These are phyloP conservation scores for Helostoma temminkii DNA, from an alignment of 2,797 vertebrate species.

Conservation along the genomic window DNA sequence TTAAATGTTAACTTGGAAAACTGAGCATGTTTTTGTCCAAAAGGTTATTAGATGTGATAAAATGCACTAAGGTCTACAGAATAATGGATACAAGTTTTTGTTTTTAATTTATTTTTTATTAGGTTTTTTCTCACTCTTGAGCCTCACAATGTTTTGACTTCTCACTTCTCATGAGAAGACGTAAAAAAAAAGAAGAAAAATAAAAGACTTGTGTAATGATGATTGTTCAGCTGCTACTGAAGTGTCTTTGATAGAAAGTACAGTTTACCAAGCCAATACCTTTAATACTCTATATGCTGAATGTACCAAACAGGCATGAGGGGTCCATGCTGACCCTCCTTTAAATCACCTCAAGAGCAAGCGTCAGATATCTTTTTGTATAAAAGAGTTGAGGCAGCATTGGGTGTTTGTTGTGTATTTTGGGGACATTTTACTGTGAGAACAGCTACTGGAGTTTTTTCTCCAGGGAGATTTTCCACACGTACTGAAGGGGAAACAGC, in stretches of 20 bases:
- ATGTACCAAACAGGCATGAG: no score
- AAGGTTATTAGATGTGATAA: conserved; percentile 21
- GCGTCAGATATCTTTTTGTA: no score
- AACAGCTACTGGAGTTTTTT: no score
- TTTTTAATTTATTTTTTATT: not conserved
- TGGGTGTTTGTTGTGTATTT: no score
- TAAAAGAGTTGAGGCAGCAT: no score
- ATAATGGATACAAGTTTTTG: conserved; percentile 1
- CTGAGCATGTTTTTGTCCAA: conserved; percentile 25
- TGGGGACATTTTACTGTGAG: no score
- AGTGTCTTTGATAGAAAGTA: conserved; percentile 15
- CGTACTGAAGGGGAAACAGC: no score
- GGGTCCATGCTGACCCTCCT: no score
- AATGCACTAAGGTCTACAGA: conserved; percentile 11
- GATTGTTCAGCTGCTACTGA: conserved; percentile 19
- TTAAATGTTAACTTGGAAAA: conserved; percentile 28
- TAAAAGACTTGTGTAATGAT: not conserved
- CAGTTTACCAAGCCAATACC: no score
- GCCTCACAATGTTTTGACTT: not conserved
- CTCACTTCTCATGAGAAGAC: not conserved
- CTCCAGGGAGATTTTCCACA: no score
- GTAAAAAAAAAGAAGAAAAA: not conserved
- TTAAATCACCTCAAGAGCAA: no score
- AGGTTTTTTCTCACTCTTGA: conserved; percentile 21
- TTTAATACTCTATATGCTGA: no score